These are phyloP conservation scores for Odontomachus brunneus DNA, from an alignment of 1,140 invertebrate genomes.

Conservation along the genomic window DNA sequence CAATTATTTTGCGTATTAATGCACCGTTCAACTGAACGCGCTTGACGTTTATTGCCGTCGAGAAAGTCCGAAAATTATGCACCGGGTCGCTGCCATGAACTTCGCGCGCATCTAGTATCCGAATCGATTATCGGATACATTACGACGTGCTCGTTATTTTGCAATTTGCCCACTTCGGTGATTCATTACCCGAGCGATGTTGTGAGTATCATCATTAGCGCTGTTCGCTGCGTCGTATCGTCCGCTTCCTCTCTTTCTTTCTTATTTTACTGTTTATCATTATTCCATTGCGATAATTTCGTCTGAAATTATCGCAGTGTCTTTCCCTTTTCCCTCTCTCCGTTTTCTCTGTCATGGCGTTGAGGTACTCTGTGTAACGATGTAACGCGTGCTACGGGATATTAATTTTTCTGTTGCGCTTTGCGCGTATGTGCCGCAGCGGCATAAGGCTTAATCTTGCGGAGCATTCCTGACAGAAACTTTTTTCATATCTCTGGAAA, in stretches of 20 bases:
- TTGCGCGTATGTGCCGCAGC: neutral
- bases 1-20: conserved; percentile 52
- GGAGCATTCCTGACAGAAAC: conserved; percentile 37
- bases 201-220: conserved; percentile 44
- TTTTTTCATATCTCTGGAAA: conserved; percentile 68
- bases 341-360: neutral
- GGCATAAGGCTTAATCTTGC: neutral
- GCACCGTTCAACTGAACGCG: neutral
- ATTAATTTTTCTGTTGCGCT: conserved; percentile 16
- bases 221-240: conserved; percentile 23
- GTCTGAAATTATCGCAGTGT: conserved; percentile 3
- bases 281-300: neutral
- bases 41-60: conserved; percentile 7
- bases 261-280: neutral
- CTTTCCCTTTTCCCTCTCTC: neutral
- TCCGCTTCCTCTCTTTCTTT: neutral
- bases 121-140: conserved; percentile 56
- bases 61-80: conserved; percentile 37
- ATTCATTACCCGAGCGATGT: conserved; percentile 49
- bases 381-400: neutral
- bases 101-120: neutral
- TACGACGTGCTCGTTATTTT: conserved; percentile 49
- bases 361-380: neutral
- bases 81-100: neutral
- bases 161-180: conserved; percentile 37